Evolutionary conservation across 2,888 invertebrate species (phyloP).

Genomic region (Spicauda simplicius): DNA sequence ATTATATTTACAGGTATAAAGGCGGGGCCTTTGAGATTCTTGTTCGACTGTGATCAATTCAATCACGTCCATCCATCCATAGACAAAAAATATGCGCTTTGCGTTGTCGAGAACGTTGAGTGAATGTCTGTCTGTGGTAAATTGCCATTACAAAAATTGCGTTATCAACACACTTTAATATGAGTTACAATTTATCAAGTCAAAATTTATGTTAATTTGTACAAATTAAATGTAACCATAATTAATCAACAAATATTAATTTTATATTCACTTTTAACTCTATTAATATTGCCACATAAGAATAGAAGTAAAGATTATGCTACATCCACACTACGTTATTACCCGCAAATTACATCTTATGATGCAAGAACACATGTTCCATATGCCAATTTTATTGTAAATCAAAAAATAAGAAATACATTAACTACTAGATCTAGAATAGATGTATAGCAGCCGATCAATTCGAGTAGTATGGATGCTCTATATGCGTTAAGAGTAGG

Average conservation of each 20-base stretch:
- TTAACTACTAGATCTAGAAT: too few species aligned
- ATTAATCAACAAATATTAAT: not conserved
- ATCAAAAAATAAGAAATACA: too few species aligned
- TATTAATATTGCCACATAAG: not conserved
- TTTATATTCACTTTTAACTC: not conserved
- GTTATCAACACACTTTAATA: not conserved
- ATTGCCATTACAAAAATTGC: not conserved
- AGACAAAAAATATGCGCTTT: constrained; percentile 37
- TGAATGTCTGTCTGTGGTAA: not conserved
- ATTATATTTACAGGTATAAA: constrained; percentile 73
- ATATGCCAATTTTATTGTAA: too few species aligned
- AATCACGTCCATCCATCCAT: constrained; percentile 66
- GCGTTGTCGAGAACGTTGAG: constrained; percentile 4
- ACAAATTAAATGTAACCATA: not conserved
- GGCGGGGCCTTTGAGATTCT: constrained; percentile 80
- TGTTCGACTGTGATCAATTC: constrained; percentile 76
- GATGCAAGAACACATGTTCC: too few species aligned
- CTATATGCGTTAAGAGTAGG: too few species aligned
- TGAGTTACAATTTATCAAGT: not conserved
- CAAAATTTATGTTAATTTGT: too few species aligned
- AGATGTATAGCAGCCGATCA: too few species aligned
- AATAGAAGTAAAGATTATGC: not conserved
- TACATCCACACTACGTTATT: not conserved
- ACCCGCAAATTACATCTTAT: too few species aligned
- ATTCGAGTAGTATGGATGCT: too few species aligned